Base-by-base conservation (phyloP, 2,113 vertebrate species). In the Anarhynchus alexandrinus region DNA sequence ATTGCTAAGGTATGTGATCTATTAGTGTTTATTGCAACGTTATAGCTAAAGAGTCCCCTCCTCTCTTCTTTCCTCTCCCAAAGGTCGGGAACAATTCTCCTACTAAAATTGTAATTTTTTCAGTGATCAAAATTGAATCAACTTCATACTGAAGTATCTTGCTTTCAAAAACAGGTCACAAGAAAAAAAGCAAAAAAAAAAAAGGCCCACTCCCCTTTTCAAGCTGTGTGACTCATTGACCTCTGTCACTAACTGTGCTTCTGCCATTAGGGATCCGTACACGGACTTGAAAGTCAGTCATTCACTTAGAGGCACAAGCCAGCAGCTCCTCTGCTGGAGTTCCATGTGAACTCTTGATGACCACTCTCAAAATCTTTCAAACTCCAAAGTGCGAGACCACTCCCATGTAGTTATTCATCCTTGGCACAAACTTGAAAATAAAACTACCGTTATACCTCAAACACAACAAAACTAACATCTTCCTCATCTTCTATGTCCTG, bases 141-240 rank as follows among this genome's bases (percentile, higher is more conserved):
- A 49, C 11, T 49, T 74, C 13, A 55, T 45, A 70, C 7, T 64
- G 38, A 65, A 67, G 21, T 54, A 65, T n/a, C 32, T 65, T 82
- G 5, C 5, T 25, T 21, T 51, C 27, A 69, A 55, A 85, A 82
- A 64, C 9, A 54, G 12, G 5, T n/a, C 16, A 76, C 11, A 47
- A 62, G n/a, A 58, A 58, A 43, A 19, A 15, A 21, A 65, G 15
- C 19, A 22, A 8, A 25, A 45, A 22, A 8, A 25, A 45, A 57
- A 12, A 27, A 57, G 3, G 4, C 1, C 0, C 0, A 7, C 9
- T 25, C 11, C 4, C 43, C 78, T 69, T 57, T 64, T 30, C 22
- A 30, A 66, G 73, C 32, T 43, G 6, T 15, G 11, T 45, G 15
- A 26, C 6, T 45, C 13, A 58, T 40, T 69, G 36, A 29, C 5